Evolutionary conservation across 2,797 vertebrate species (phyloP), one percentile per base, ranked within the genome.

Genomic region (Mormyrus hasselquistii): DNA sequence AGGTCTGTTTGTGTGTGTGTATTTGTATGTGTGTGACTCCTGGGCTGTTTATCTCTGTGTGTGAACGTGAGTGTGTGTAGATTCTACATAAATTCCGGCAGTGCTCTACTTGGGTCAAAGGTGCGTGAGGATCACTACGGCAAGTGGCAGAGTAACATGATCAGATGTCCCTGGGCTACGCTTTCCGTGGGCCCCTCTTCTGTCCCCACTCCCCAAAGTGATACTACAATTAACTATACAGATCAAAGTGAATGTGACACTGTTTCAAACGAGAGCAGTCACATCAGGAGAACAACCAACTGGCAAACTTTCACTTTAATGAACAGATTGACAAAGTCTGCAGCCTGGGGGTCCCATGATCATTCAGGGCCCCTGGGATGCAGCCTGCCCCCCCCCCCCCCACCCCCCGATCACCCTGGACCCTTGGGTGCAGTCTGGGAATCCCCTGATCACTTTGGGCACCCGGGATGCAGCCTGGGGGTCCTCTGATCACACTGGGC

Each of bases 91-190:
- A 93, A 92, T 92, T 94, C 92, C 94, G 92, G 89, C n/a, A 91
- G 89, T 90, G 89, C 92, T 91, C 91, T 88, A 91, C 88, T 90
- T 94, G 91, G 94, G 95, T 95, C 92, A 95, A 93, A 93, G 95
- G 94, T 44, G 14, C n/a, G 3, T 3, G 73, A 2, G 73, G 38
- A 12, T 79, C 12, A 16, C 34, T 44, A 79, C 1, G 16, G 1
- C 16, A 6, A 41, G 14, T 44, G 38, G 38, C 2, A 38, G 5
- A 79, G 3, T 79, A 73, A 6, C 12, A 0, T 73, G 65, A 73
- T 38, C 12, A 14, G 65, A 34, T 10, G 12, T 5, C 65, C 65
- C 29, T 38, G 14, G 29, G 29, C 29, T 38, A 73, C 14, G 10
- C 29, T 41, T 76, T 19, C 69, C 69, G 0, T 41, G 7, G 14